These are phyloP conservation scores for Tetrao urogallus DNA, from an alignment of 2,113 vertebrate genomes.

Conservation along the genomic window DNA sequence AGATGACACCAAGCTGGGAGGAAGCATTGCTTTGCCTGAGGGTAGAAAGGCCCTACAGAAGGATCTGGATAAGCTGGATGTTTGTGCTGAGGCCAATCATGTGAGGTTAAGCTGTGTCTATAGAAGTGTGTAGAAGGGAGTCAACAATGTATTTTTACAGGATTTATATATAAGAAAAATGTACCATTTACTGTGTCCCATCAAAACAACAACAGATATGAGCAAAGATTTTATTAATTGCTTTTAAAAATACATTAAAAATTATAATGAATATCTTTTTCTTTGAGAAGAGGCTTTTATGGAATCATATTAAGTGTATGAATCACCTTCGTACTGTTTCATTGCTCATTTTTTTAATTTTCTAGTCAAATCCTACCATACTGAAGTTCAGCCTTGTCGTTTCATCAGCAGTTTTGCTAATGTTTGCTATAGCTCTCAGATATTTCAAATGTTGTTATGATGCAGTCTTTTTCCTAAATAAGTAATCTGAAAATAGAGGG, in stretches of 20 bases:
- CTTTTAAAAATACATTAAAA: neutral
- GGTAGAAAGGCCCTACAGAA: too few species aligned
- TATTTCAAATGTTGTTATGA: neutral
- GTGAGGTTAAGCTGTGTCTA: neutral
- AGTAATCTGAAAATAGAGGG: neutral
- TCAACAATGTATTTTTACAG: neutral
- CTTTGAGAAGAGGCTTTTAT: neutral
- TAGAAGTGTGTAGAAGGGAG: neutral
- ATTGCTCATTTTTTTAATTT: neutral
- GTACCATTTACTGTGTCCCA: neutral
- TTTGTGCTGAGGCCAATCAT: too few species aligned
- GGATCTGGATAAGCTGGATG: too few species aligned
- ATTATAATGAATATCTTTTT: neutral
- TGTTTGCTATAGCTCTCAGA: neutral
- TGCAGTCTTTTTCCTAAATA: neutral
- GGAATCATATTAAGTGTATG: neutral
- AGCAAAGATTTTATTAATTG: constrained; percentile 15
- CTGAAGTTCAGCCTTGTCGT: neutral
- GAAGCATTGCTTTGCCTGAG: too few species aligned
- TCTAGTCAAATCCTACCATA: neutral
- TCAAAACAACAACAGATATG: neutral
- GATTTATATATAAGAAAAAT: neutral
- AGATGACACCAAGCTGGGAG: too few species aligned
- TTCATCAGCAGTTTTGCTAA: neutral
- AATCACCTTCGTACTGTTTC: neutral